These are phyloP conservation scores for Villa cingulata DNA, from an alignment of 2,888 invertebrate genomes.

Conservation along the genomic window DNA sequence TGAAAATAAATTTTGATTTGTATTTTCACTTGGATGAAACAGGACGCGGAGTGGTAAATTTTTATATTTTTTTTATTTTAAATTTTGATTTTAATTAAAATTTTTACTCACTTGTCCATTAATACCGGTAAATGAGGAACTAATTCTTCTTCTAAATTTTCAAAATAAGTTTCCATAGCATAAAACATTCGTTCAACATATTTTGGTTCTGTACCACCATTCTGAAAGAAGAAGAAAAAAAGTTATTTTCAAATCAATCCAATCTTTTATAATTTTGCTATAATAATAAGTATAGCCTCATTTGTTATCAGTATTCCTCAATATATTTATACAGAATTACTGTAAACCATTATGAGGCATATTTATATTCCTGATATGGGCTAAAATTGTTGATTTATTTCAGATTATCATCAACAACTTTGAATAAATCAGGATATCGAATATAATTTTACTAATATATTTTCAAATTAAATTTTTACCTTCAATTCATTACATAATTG, in stretches of 20 bases:
- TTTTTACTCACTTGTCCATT: conserved; percentile 44
- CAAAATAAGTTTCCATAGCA: conserved; percentile 65
- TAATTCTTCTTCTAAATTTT: conserved; percentile 59
- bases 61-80: too few relatives aligned
- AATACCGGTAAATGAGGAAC: conserved; percentile 55
- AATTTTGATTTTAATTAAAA: not conserved
- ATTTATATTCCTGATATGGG: conserved; percentile 17
- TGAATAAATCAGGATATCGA: conserved; percentile 16
- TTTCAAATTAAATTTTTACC: conserved; percentile 29
- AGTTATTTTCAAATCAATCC: not conserved
- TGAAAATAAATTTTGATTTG: not conserved
- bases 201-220: conserved; percentile 44
- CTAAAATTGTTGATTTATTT: conserved; percentile 14
- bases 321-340: not conserved
- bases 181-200: conserved; percentile 62
- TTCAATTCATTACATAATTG: conserved; percentile 43
- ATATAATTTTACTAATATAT: too few relatives aligned
- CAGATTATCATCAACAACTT: conserved; percentile 12
- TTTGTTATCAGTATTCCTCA: conserved; percentile 22
- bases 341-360: not conserved
- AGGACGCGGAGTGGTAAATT: not conserved
- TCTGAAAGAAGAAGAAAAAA: conserved; percentile 18
- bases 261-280: not conserved
- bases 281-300: conserved; percentile 18
- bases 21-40: conserved; percentile 4